These are phyloP conservation scores for Anniella stebbinsi DNA, from an alignment of 2,797 vertebrate species.

Conservation along the genomic window DNA sequence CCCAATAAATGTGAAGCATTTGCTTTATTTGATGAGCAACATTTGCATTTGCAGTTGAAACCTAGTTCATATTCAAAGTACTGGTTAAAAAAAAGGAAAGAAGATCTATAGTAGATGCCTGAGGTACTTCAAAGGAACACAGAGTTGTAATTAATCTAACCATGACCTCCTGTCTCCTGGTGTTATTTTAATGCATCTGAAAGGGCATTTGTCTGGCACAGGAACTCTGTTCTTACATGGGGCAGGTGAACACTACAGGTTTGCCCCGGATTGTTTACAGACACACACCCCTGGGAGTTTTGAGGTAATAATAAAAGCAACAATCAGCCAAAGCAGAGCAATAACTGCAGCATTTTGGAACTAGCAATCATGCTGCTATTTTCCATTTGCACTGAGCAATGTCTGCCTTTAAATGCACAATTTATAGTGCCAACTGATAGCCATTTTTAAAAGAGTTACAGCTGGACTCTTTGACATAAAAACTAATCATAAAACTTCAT, in stretches of 20 bases:
- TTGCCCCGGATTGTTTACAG: neutral
- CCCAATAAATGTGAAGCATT: neutral
- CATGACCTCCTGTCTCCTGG: neutral
- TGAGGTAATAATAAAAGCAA: neutral
- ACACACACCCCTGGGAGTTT: neutral
- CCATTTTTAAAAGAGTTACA: neutral
- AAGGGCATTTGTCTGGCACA: neutral
- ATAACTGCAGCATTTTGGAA: neutral
- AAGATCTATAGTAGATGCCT: neutral
- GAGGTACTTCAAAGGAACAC: neutral
- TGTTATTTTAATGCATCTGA: constrained; percentile 7
- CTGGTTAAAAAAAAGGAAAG: neutral
- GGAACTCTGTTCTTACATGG: neutral
- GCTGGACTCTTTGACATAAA: neutral
- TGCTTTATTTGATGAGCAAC: neutral
- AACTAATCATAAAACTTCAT: neutral
- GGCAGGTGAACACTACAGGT: neutral
- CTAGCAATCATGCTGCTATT: neutral
- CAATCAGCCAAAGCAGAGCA: neutral
- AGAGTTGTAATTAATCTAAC: neutral
- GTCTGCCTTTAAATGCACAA: neutral
- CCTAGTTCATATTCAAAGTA: neutral
- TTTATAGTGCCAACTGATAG: neutral
- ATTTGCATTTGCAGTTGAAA: neutral
- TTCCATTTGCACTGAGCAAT: neutral